Evolutionary conservation across 2,797 vertebrate genomes (phyloP).

Genomic region (Xiphorhynchus erythropygius): DNA sequence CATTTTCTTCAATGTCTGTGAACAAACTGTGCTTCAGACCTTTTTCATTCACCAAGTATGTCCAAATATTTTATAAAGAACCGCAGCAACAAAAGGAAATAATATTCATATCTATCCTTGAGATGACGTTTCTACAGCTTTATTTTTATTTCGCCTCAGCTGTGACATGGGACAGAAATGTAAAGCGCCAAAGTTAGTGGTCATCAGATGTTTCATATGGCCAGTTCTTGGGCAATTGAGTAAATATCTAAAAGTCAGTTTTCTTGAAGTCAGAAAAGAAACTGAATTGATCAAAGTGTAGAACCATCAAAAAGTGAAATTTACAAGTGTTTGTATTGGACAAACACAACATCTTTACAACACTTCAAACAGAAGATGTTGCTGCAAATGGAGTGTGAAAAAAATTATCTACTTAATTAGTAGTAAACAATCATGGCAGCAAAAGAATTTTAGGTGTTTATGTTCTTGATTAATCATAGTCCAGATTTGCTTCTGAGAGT

Average conservation of each 20-base stretch:
- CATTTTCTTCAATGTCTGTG: not conserved
- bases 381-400: slow-evolving; percentile 70
- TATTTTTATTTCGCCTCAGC: not conserved
- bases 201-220: not conserved
- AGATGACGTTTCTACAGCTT: not conserved
- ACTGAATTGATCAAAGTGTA: slow-evolving; percentile 53
- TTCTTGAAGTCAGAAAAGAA: slow-evolving; percentile 43
- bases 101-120: not conserved
- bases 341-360: slow-evolving; percentile 50
- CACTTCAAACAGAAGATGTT: slow-evolving; percentile 67
- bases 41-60: not conserved
- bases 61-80: not conserved
- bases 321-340: slow-evolving; percentile 57
- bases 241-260: not conserved
- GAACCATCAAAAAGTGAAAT: slow-evolving; percentile 59
- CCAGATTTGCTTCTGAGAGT: slow-evolving; percentile 14
- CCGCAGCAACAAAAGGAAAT: not conserved
- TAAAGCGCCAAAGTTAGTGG: not conserved
- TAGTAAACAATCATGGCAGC: slow-evolving; percentile 54
- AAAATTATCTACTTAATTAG: slow-evolving; percentile 62
- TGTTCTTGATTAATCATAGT: slow-evolving; percentile 28
- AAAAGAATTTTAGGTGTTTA: slow-evolving; percentile 33
- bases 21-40: not conserved
- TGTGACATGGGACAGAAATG: not conserved
- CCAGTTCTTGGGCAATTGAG: not conserved